Evolutionary conservation across 2,888 invertebrate genomes (phyloP), one percentile per base, ranked within the genome.

Genomic region (Oegoconia quadripuncta): DNA sequence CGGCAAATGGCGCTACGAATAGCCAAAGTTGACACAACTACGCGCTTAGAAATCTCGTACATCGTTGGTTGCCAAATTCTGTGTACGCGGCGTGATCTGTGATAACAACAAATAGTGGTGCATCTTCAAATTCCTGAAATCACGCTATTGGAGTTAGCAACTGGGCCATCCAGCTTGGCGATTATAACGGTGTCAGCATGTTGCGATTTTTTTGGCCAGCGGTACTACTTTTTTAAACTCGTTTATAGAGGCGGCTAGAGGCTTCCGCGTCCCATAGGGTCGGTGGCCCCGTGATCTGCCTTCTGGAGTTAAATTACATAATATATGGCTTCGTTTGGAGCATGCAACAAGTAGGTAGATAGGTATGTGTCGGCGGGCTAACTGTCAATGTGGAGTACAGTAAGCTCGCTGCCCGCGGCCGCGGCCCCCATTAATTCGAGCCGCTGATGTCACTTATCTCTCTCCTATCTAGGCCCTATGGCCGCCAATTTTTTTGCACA

Each of bases 141-240:
- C 69, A 66, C 72, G 77, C 79, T 68, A 76, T 67, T 76, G 71
- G 74, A 75, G 71, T 74, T 77, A 79, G 76, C 84, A 88, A 83
- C 78, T 84, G 78, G 87, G 81, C 80, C 88, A 84, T 84, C 87
- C 88, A 84, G 81, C 82, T 81, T 83, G 88, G 87, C 88, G 84
- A 84, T 81, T 83, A 83, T 88, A 88, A 88, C 88, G 88, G 88
- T 88, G 88, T 86, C 88, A 87, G 84, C 88, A 87, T 88, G 87
- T 88, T 86, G 88, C 86, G 86, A 88, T 88, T 88, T 88, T 88
- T 87, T 88, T 88, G 88, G 88, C 77, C 78, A 86, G 87, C 84
- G 88, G 86, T 84, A 83, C 88, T 86, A 83, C 88, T 86, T 88
- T 84, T 84, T 82, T 86, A 88, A 88, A 88, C 88, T 86, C 84